Evolutionary conservation across 2,113 vertebrate species (phyloP), one percentile per base, ranked within the genome.

Genomic region (Anoura caudifer): DNA sequence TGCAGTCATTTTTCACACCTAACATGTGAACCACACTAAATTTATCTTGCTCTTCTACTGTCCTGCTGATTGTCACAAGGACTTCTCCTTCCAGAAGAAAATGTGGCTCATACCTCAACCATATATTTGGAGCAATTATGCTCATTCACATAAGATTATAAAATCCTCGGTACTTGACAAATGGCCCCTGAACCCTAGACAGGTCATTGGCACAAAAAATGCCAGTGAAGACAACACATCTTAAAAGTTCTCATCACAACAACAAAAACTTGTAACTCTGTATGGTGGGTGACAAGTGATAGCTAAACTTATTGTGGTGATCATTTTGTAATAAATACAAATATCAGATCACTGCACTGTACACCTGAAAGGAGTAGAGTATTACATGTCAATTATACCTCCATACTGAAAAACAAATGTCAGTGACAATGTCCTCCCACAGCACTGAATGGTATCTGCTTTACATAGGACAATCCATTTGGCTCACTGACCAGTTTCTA

Each of bases 1-100:
- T 79, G 38, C 61, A 12, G 33, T 88, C 50, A 52, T 50, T 75
- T 80, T 91, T 94, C 33, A 69, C 3, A 36, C 20, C 54, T 88
- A 79, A 72, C 47, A 28, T 79, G 45, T 69, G 41, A 73, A 86
- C 54, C 36, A 87, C 4, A 43, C 6, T 63, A 12, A 70, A 38
- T 89, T 81, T 54, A 86, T 65, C 52, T 88, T 76, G 33, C 50
- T 47, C 10, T 84, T 65, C 67, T 38, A 36, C 22, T 69, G 15
- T 61, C 76, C 50, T 72, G 28, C 28, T 84, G 26, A 77, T 67
- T 16, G 36, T 90, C 47, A 88, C 54, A 77, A 52, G n/a, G 69
- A 56, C 36, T 83, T 83, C 56, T 80, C 69, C 63, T 87, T 87
- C 70, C 76, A 92, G 45, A 65, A 69, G 36, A 96, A 93, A 91